Evolutionary conservation across 2,888 invertebrate species (phyloP).

Genomic region (Epistrophe grossulariae): DNA sequence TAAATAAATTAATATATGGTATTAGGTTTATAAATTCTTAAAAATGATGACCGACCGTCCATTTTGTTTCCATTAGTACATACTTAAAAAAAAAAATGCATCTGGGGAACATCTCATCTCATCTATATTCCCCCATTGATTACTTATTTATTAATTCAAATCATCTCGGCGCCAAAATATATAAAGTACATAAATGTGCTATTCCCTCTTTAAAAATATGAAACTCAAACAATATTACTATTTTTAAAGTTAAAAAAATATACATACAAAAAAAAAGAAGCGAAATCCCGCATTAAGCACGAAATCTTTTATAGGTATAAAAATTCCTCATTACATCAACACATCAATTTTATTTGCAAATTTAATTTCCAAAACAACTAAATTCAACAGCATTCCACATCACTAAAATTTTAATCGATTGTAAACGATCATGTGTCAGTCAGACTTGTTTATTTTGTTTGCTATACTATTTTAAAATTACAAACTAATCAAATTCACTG

Average conservation of each 20-base stretch:
- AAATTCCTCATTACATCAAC: constrained; percentile 13
- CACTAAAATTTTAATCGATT: constrained; percentile 4
- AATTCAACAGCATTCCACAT: constrained; percentile 20
- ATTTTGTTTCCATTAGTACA: too few relatives aligned
- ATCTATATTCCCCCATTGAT: not conserved
- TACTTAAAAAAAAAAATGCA: not conserved
- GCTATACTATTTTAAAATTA: not conserved
- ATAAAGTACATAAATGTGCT: not conserved
- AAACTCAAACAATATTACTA: constrained; percentile 18
- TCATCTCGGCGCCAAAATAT: constrained; percentile 2
- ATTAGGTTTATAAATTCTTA: too few relatives aligned
- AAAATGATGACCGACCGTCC: too few relatives aligned
- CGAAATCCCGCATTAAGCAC: constrained; percentile 12
- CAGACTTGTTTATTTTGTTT: not conserved
- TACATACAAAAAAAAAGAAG: constrained; percentile 3
- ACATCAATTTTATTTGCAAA: constrained; percentile 57
- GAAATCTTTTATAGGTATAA: not conserved
- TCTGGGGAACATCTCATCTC: not conserved
- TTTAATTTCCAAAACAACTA: constrained; percentile 19
- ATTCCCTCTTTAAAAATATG: not conserved
- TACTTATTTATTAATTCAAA: not conserved
- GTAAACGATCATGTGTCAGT: not conserved
- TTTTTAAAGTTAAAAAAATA: constrained; percentile 31
- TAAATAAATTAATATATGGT: too few relatives aligned
- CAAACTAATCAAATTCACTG: not conserved